Base-by-base conservation (phyloP, 2,113 vertebrate species). In the Nymphicus hollandicus region DNA sequence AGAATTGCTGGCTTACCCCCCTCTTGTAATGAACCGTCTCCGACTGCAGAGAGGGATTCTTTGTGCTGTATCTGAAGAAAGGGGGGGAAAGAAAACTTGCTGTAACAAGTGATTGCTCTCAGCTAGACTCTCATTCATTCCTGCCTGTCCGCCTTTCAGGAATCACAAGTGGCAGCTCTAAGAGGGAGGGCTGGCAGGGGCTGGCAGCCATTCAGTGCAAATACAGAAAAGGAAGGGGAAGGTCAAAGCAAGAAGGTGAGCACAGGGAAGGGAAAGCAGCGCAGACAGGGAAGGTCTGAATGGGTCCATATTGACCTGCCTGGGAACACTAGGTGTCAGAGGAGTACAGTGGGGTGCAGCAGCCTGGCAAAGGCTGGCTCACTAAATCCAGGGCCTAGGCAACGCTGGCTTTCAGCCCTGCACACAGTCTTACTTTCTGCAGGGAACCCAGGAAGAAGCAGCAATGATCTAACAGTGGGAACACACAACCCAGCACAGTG, bases 1-100 rank as follows among this genome's bases (percentile, higher is more conserved):
- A 99, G 98, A 99, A 99, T 74, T 99, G 99, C 97, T 99, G 99
- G 98, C 98, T 99, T 78, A 99, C 99, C 12, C 99, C 99, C 68
- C 99, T 97, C 95, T 99, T 99, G 96, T 99, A 99, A 93, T 99
- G 99, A 25, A 99, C 98, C 0, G 99, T 99, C 97, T 99, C 99
- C 0, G 99, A 99, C 73, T 98, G 98, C 98, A 99, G 93, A 6
- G 96, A 96, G 14, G 99, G 98, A 93, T 98, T 98, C 98, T 98
- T 99, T 72, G 99, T 98, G 96, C 98, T 99, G 97, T 99, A 99
- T 90, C 99, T 99, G 93, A 22, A 96, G 64, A 81, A 78, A 84
- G 33, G 24, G 58, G 73, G 52, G 25, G 23, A 37, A 66, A 66
- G 29, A 87, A 91, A 72, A 77, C 27, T 81, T 68, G 41, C 25